Base-by-base conservation (phyloP, 2,888 invertebrate genomes). In the Chrysodeixis includens region DNA sequence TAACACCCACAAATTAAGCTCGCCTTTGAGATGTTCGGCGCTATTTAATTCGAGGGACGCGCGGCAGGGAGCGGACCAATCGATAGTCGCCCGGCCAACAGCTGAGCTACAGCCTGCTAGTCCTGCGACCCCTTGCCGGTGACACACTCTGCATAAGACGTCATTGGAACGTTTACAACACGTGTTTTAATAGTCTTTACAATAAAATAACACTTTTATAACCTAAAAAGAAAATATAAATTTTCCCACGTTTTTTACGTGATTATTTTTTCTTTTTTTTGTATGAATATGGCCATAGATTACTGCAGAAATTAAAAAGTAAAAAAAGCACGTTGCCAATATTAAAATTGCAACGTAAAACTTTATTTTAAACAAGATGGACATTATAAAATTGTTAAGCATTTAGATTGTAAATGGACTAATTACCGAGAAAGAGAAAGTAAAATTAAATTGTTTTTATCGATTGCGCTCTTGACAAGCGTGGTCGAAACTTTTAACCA, bases 21-120 rank as follows among this genome's bases (percentile, higher is more conserved):
- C 40, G 40, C 40, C n/a, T n/a, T 40, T 40, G n/a, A 40, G n/a
- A 40, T 40, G 4, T 40, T 40, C 40, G n/a, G 40, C 40, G 40
- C 40, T n/a, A 40, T 22, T 52, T 46, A 60, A 62, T 68, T 76
- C 40, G 56, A 68, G 76, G 57, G 60, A 51, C 55, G 56, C 55
- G 30, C 44, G 51, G 64, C 56, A 35, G 63, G 61, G 60, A 18
- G 62, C 64, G 67, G 66, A 69, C 59, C 62, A 81, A 85, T 85
- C 85, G 74, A 85, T 84, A 82, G 54, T 66, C 66, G 71, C 74
- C 64, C 69, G 78, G 69, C 71, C 65, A 74, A 79, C 83, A 85
- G 83, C 83, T 83, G 85, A 75, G 78, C 66, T 71, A 6, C 26
- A 6, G 26, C 26, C 2, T 4, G 69, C 71, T 78, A 76, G 74